phyloP scores from a whole-genome alignment of 2,888 invertebrate genomes.

The Hetaerina titia region DNA sequence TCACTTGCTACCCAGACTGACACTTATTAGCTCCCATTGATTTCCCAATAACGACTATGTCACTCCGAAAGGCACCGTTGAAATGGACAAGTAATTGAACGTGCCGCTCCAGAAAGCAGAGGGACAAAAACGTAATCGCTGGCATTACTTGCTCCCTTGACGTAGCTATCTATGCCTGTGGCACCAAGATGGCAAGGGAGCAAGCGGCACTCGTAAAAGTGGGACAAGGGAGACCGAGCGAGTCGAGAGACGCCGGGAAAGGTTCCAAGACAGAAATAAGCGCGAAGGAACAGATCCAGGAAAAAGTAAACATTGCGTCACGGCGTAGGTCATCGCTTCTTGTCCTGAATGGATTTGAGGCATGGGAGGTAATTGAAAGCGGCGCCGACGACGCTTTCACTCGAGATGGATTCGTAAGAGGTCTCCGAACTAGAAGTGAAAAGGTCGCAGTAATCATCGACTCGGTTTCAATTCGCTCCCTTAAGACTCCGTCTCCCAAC shows the following conservation, averaged over 20 bases:
- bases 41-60: neutral
- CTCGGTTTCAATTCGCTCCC: neutral
- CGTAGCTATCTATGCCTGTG: too few relatives aligned
- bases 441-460: neutral
- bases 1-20: neutral
- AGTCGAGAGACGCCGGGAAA: neutral
- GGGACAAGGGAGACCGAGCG: neutral
- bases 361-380: neutral
- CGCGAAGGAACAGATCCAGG: conserved; percentile 5
- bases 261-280: conserved; percentile 21
- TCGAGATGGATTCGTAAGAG: neutral
- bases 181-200: too few relatives aligned
- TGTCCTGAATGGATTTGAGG: neutral
- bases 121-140: neutral
- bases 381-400: neutral
- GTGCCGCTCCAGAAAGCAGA: neutral
- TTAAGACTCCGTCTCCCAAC: too few relatives aligned
- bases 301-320: conserved; percentile 1
- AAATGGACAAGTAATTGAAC: neutral
- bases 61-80: neutral
- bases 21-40: neutral
- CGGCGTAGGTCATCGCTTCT: neutral
- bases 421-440: neutral
- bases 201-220: neutral
- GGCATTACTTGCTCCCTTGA: neutral